Base-by-base conservation (phyloP, 2,888 invertebrate genomes). In the Leucoma salicis region DNA sequence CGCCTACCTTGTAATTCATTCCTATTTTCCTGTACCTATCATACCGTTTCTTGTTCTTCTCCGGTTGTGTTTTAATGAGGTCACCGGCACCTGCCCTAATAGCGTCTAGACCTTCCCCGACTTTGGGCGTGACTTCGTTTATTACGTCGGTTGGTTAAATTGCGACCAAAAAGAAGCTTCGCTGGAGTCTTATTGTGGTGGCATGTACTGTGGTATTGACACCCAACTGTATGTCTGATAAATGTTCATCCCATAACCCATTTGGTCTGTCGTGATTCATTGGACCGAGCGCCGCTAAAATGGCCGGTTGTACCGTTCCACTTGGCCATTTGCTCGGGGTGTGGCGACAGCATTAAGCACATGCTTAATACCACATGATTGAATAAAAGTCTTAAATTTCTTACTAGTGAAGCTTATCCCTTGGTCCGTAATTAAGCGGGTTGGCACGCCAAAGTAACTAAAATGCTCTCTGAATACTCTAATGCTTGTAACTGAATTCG, bases 161-260 rank as follows among this genome's bases (percentile, higher is more conserved):
- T 31, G 15, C 1, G 4, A 7, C 31, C 31, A 7, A 31, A 31
- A 7, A 31, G n/a, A 14, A 31, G 15, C n/a, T 31, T 15, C 2
- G 15, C 15, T 7, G 31, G 31, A 3, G 31, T 31, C 15, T 31
- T 7, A 14, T 31, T 31, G 31, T 31, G 7, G 10, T 31, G 8
- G 11, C 31, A 10, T 31, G 14, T 3, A 31, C 15, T 8, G 54
- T 53, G 0, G 56, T 13, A 14, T 49, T 32, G 1, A 44, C 11
- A 2, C 36, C 39, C 7, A 39, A 10, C 16, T 35, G 35, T 8
- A 41, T 29, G 6, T 41, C 24, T 1, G 12, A 10, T 16, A 41
- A 11, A 16, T 35, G 21, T 25, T 35, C 36, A 13, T 42, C 36
- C 42, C 37, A 42, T 24, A 5, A 28, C 10, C 29, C 27, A 12